Conservation (phyloP, 2,113 vertebrate species). For the Ibidorhyncha struthersii region DNA sequence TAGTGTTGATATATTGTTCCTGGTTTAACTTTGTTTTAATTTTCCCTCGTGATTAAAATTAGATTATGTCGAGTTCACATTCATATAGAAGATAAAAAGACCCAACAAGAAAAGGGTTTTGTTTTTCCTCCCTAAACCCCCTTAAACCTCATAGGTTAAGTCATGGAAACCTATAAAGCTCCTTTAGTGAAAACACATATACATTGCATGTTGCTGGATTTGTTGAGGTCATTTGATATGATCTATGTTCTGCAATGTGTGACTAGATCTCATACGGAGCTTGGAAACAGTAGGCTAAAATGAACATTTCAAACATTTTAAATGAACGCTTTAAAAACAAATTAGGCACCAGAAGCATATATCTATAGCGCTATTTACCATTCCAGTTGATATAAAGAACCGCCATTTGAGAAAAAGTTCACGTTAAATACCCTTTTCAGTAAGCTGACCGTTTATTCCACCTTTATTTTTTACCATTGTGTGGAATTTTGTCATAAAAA, state of each 20-base stretch:
- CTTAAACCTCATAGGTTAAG: conserved; percentile 43
- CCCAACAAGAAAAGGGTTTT: conserved; percentile 35
- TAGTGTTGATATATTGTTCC: not conserved
- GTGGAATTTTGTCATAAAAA: conserved; percentile 38
- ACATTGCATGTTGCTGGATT: conserved; percentile 32
- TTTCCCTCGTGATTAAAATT: conserved; percentile 26
- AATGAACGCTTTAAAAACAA: conserved; percentile 43
- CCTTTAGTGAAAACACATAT: conserved; percentile 12
- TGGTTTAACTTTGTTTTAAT: conserved; percentile 3
- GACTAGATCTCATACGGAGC: not conserved
- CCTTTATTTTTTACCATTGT: conserved; percentile 1
- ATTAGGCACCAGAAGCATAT: conserved; percentile 21
- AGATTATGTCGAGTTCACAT: not conserved
- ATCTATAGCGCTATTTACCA: not conserved
- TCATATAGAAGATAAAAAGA: conserved; percentile 12
- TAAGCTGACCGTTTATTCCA: not conserved
- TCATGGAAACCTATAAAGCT: conserved; percentile 55
- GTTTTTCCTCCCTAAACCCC: conserved; percentile 28
- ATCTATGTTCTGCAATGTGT: conserved; percentile 34
- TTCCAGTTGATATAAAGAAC: conserved; percentile 18
- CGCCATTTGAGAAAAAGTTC: conserved; percentile 29
- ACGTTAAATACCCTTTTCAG: conserved; percentile 22
- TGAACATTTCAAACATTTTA: conserved; percentile 26
- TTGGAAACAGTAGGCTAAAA: conserved; percentile 48
- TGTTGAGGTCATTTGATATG: conserved; percentile 50